These are phyloP conservation scores for Coptodon bakossiorum DNA, from an alignment of 2,113 vertebrate genomes.

Conservation along the genomic window DNA sequence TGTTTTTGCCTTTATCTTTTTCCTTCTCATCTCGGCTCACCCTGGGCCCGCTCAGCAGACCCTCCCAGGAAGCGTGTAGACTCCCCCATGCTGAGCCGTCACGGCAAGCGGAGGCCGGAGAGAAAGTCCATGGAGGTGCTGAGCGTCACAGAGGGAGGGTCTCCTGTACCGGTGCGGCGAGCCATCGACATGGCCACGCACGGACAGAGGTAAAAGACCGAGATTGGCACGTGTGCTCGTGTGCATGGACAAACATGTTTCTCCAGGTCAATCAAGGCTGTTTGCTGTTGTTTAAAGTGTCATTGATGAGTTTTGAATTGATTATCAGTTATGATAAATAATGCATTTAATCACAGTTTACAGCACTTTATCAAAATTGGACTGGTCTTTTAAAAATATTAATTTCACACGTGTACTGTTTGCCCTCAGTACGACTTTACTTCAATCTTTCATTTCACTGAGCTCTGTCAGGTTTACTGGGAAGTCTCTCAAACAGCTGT, in stretches of 20 bases:
- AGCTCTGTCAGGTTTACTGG: background rate
- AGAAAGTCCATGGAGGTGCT: constrained; percentile 99
- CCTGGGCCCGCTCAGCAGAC: constrained; percentile 65
- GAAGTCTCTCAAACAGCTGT: background rate
- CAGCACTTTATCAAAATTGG: background rate
- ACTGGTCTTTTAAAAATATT: background rate
- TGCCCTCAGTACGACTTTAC: background rate
- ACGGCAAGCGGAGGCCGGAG: constrained; percentile 91
- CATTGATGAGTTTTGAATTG: background rate
- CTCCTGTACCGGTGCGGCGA: constrained; percentile 91
- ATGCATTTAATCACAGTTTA: constrained; percentile 26
- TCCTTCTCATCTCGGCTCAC: background rate
- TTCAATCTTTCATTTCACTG: background rate
- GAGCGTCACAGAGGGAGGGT: constrained; percentile 92
- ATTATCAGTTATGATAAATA: background rate
- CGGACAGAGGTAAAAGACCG: constrained; percentile 83
- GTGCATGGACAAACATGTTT: background rate
- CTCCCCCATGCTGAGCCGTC: constrained; percentile 95
- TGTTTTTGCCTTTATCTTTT: background rate
- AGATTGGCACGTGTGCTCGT: background rate
- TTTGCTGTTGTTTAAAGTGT: background rate
- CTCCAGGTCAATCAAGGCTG: background rate
- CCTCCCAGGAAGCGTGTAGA: constrained; percentile 97
- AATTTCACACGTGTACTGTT: background rate
- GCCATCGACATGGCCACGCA: constrained; percentile 98